Base-by-base conservation (phyloP, 1,140 invertebrate species). In the Papilio machaon region DNA sequence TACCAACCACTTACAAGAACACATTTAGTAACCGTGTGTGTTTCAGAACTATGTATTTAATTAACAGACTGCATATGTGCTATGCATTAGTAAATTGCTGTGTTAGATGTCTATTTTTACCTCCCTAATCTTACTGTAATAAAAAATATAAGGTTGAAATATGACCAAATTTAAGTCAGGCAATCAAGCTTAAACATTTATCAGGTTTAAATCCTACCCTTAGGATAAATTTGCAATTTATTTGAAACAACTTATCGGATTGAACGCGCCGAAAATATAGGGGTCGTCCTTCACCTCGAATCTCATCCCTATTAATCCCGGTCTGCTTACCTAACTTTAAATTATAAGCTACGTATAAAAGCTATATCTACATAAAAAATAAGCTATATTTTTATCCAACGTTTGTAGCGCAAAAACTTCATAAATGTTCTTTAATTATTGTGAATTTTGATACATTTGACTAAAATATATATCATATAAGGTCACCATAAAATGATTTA, bases 171-270 rank as follows among this genome's bases (percentile, higher is more conserved):
- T 67, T 35, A 67, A 67, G 64, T 67, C 23, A 13, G 23, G 64
- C 64, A 67, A 35, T 67, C 64, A 67, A 67, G 64, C 30, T 67
- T 2, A 11, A 67, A 35, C 64, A 67, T 67, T 35, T 67, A 67
- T 67, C 64, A 67, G 64, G 23, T 67, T 67, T 35, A 67, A 67
- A 67, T 67, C 64, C 64, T 30, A 67, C 64, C 64, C 64, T 67
- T 35, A 35, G 64, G 64, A 67, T 67, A 67, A 67, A 67, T 67
- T 67, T 67, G 64, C 64, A 67, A 67, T 67, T 67, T 67, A 67
- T 67, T 67, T 67, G 64, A 67, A 67, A 67, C 64, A 67, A 67
- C 64, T 67, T 35, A 67, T 67, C 64, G 64, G 64, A 67, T 67
- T 67, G 64, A 67, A 67, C 23, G 11, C 64, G 30, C 30, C 23